Conservation (phyloP, 2,113 vertebrate genomes). For the Manacus vitellinus region DNA sequence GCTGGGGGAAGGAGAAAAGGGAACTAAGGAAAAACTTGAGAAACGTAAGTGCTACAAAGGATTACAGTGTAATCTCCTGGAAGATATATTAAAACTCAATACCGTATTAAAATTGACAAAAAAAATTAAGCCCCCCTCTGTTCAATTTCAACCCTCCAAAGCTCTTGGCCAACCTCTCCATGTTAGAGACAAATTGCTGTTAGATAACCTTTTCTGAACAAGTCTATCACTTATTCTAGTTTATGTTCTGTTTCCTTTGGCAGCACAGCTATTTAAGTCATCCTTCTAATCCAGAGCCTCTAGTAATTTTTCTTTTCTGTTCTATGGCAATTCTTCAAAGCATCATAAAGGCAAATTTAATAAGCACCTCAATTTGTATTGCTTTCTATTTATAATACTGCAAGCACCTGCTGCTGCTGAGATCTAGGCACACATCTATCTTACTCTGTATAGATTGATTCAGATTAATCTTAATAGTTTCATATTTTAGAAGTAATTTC, state of each 20-base stretch:
- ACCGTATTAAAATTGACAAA: background rate
- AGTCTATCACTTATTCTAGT: background rate
- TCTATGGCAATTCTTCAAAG: conserved; percentile 51
- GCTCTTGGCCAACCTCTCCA: background rate
- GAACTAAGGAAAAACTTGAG: background rate
- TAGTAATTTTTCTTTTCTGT: conserved; percentile 48
- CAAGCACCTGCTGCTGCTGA: conserved; percentile 34
- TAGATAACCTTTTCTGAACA: background rate
- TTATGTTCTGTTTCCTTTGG: background rate
- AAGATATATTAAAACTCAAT: conserved; percentile 8
- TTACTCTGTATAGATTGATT: background rate
- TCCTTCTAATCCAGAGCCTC: background rate
- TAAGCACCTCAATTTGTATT: conserved; percentile 47
- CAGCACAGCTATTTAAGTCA: conserved; percentile 23
- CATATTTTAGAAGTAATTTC: background rate
- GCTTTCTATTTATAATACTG: conserved; percentile 50
- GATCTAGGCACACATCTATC: conserved; percentile 21
- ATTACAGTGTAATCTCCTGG: background rate
- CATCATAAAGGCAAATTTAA: conserved; percentile 56
- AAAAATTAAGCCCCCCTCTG: background rate
- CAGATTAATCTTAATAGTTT: background rate
- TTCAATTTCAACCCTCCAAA: background rate
- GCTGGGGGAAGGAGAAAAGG: background rate
- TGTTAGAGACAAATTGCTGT: background rate
- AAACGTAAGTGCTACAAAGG: background rate